Conservation (phyloP, 2,797 vertebrate species). For the Kryptolebias ocellatus region DNA sequence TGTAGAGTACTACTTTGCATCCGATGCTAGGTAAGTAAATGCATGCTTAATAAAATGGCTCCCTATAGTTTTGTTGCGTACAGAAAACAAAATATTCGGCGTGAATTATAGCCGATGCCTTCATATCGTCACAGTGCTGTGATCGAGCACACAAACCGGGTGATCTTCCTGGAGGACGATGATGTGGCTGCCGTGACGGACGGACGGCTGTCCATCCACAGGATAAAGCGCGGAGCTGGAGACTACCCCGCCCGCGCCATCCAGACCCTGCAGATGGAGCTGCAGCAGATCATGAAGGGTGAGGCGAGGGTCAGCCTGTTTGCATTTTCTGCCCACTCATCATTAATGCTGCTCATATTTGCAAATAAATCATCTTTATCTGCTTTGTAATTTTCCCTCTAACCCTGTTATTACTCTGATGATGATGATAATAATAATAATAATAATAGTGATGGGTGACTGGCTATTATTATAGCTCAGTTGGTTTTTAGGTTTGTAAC, state of each 20-base stretch:
- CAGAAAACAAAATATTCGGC: constrained; percentile 13
- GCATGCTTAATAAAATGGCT: neutral
- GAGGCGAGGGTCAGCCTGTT: constrained; percentile 14
- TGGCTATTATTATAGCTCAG: constrained; percentile 6
- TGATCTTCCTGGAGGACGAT: constrained; percentile 98
- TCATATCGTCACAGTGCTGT: constrained; percentile 83
- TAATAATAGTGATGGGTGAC: neutral
- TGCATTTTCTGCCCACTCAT: neutral
- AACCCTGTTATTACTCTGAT: constrained; percentile 41
- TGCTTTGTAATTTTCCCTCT: constrained; percentile 46
- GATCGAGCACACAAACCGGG: constrained; percentile 96
- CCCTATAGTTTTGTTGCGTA: too few relatives aligned
- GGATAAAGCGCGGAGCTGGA: constrained; percentile 91
- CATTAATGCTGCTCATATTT: constrained; percentile 4
- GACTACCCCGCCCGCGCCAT: constrained; percentile 94
- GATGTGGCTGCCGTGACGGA: constrained; percentile 95
- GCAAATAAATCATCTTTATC: constrained; percentile 18
- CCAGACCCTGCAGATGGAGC: constrained; percentile 98
- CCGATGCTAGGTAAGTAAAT: constrained; percentile 90
- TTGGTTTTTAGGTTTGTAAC: constrained; percentile 1
- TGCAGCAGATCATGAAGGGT: constrained; percentile 99
- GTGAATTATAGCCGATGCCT: constrained; percentile 1
- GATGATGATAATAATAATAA: neutral
- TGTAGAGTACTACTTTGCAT: constrained; percentile 98
- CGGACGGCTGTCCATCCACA: constrained; percentile 95